These are phyloP conservation scores for Hylaea fasciaria DNA, from an alignment of 2,888 invertebrate genomes.

Conservation along the genomic window DNA sequence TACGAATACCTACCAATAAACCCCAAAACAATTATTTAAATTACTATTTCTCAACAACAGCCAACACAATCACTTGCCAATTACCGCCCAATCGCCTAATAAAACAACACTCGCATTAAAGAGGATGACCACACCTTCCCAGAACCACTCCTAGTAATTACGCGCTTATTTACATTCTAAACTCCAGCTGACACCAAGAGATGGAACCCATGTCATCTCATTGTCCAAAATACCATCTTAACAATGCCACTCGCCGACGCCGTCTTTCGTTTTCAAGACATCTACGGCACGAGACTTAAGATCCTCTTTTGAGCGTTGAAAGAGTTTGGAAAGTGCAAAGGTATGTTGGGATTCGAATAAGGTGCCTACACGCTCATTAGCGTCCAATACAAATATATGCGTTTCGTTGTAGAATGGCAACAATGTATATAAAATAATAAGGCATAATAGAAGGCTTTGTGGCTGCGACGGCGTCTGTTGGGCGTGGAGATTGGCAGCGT, in stretches of 20 bases:
- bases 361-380: slow-evolving; percentile 82
- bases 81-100: slow-evolving; percentile 60
- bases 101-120: slow-evolving; percentile 59
- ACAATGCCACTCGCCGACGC: slow-evolving; percentile 21
- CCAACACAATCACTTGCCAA: slow-evolving; percentile 36
- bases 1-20: neutral
- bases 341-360: slow-evolving; percentile 55
- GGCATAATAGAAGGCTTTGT: slow-evolving; percentile 75
- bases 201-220: slow-evolving; percentile 77
- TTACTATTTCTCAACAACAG: neutral
- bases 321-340: slow-evolving; percentile 25
- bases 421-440: slow-evolving; percentile 81
- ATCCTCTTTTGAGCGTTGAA: slow-evolving; percentile 42
- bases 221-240: slow-evolving; percentile 58
- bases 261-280: slow-evolving; percentile 1
- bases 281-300: slow-evolving; percentile 42
- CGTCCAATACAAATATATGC: slow-evolving; percentile 71
- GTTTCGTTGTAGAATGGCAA: slow-evolving; percentile 72
- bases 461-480: slow-evolving; percentile 4
- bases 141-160: slow-evolving; percentile 72
- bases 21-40: neutral
- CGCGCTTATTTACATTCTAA: slow-evolving; percentile 80
- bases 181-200: slow-evolving; percentile 72
- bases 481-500: slow-evolving; percentile 2
- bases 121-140: slow-evolving; percentile 66